These are phyloP conservation scores for Heliconius ethilla DNA, from an alignment of 2,888 invertebrate genomes.

Conservation along the genomic window DNA sequence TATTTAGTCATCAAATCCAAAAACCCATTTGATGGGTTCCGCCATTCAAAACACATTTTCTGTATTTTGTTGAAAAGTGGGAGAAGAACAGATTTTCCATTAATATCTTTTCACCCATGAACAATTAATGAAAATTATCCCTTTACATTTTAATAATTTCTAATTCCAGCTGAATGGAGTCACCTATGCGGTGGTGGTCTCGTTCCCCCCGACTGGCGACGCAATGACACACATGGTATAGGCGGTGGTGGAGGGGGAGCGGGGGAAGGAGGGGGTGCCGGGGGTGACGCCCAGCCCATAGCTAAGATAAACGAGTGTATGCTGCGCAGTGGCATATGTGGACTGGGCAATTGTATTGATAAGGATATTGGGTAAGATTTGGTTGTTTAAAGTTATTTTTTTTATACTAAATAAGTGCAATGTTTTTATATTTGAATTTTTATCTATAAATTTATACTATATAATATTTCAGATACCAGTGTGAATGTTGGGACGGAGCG, in stretches of 20 bases:
- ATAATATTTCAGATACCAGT: conserved; percentile 81
- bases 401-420: too few species aligned
- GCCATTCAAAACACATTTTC: too few species aligned
- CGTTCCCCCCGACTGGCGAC: conserved; percentile 69
- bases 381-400: too few species aligned
- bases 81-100: too few species aligned
- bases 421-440: too few species aligned
- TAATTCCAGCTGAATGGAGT: conserved; percentile 81
- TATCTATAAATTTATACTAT: not conserved
- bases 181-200: conserved; percentile 80
- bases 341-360: conserved; percentile 87
- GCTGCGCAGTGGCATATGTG: conserved; percentile 88
- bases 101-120: too few species aligned
- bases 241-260: conserved; percentile 45
- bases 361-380: conserved; percentile 83
- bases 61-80: too few species aligned
- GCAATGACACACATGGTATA: conserved; percentile 62
- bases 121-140: too few species aligned
- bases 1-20: too few species aligned
- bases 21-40: too few species aligned
- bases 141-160: too few species aligned
- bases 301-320: conserved; percentile 88
- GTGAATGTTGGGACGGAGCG: conserved; percentile 89
- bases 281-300: conserved; percentile 56
- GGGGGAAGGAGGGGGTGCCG: conserved; percentile 49